phyloP scores from a whole-genome alignment of 2,888 invertebrate genomes.

The Eudemis profundana region DNA sequence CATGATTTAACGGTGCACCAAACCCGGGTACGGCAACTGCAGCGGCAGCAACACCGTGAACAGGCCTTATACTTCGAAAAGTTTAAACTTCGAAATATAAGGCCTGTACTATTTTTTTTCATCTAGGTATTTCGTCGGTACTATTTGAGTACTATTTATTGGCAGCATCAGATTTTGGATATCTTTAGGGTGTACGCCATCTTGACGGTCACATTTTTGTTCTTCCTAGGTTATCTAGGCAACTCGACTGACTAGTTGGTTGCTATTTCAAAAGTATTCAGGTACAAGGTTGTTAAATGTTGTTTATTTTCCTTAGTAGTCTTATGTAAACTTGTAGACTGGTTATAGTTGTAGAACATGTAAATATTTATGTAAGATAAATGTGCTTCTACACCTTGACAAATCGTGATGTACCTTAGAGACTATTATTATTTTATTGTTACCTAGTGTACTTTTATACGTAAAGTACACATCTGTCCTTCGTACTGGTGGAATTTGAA shows the following conservation, averaged over 20 bases:
- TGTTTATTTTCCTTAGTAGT: slow-evolving; percentile 43
- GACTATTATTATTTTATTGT: slow-evolving; percentile 32
- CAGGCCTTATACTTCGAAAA: too few species aligned
- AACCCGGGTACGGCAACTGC: too few species aligned
- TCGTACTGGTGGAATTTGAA: slow-evolving; percentile 12
- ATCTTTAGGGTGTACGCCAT: too few species aligned
- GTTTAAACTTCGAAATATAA: too few species aligned
- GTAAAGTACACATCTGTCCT: slow-evolving; percentile 7
- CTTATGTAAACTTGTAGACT: slow-evolving; percentile 40
- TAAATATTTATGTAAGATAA: slow-evolving; percentile 32
- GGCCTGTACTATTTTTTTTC: too few species aligned
- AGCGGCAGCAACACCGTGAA: too few species aligned
- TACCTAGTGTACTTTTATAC: slow-evolving; percentile 13
- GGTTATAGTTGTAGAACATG: slow-evolving; percentile 34
- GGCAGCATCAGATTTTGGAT: too few species aligned
- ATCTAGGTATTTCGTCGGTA: too few species aligned
- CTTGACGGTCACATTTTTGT: too few species aligned
- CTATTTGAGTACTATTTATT: too few species aligned
- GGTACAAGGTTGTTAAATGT: slow-evolving; percentile 46
- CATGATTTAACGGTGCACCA: too few species aligned
- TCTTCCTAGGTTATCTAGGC: slow-evolving; percentile 32
- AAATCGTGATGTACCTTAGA: slow-evolving; percentile 29
- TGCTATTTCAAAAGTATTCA: slow-evolving; percentile 46
- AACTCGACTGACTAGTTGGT: slow-evolving; percentile 37
- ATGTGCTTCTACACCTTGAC: slow-evolving; percentile 30